These are phyloP conservation scores for Trogon melanurus DNA, from an alignment of 2,113 vertebrate species.

Conservation along the genomic window DNA sequence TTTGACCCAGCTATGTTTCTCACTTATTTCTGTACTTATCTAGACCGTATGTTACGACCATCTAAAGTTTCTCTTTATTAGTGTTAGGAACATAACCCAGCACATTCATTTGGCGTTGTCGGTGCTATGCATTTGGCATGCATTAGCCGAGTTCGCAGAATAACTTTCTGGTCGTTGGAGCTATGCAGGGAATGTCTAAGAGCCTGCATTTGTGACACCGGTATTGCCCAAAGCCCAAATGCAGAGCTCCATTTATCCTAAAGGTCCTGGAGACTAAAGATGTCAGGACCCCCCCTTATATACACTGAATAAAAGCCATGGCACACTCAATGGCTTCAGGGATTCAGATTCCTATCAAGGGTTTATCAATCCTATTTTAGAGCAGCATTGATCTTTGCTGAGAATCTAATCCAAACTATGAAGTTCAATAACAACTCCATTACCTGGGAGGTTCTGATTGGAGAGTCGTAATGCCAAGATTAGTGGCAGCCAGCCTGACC, in stretches of 20 bases:
- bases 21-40: constrained; percentile 36
- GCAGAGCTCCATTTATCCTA: constrained; percentile 54
- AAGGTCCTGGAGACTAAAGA: constrained; percentile 56
- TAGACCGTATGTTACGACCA: background rate
- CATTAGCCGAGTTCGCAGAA: constrained; percentile 6
- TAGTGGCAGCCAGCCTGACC: constrained; percentile 96
- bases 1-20: constrained; percentile 9
- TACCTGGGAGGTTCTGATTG: constrained; percentile 97
- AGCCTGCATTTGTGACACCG: constrained; percentile 37
- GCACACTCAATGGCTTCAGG: constrained; percentile 89
- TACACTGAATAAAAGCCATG: constrained; percentile 80
- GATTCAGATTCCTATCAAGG: constrained; percentile 98
- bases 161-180: constrained; percentile 17
- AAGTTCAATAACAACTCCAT: constrained; percentile 99
- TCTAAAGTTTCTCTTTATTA: constrained; percentile 61
- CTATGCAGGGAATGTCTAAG: constrained; percentile 37
- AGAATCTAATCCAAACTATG: constrained; percentile 99
- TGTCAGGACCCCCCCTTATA: constrained; percentile 60
- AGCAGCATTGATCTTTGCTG: constrained; percentile 96
- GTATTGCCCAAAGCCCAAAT: constrained; percentile 16
- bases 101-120: constrained; percentile 5
- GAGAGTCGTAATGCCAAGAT: constrained; percentile 98
- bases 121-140: constrained; percentile 42
- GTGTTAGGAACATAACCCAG: constrained; percentile 52
- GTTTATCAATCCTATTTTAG: constrained; percentile 99